Percentiles rank a stretch among this genome's conserved stretches.
Conservation (phyloP, 2,888 invertebrate species). For the Zhuqinia jingwanae region DNA sequence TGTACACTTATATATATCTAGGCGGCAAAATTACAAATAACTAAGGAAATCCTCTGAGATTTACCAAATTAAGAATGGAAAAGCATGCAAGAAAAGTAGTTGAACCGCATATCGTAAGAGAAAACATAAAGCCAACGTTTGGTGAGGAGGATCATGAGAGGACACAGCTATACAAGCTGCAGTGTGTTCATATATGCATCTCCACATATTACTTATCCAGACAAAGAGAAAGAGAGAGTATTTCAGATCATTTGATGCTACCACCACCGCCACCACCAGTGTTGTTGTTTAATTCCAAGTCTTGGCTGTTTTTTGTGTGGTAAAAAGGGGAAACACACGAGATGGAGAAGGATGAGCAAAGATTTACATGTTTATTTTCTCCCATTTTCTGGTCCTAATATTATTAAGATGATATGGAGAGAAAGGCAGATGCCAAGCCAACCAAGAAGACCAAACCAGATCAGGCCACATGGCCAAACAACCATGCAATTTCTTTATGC, state of each 20-base stretch:
- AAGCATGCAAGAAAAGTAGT: conserved; percentile 1
- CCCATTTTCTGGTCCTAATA: conserved; percentile 29
- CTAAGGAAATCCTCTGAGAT: conserved; percentile 49
- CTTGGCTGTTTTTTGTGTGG: conserved; percentile 7
- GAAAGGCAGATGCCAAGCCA: conserved; percentile 47
- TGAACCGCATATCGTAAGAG: not conserved
- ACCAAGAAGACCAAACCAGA: not conserved
- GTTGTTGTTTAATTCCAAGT: conserved; percentile 10
- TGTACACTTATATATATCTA: no score
- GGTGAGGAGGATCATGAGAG: not conserved
- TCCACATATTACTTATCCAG: no score
- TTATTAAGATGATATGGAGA: conserved; percentile 59
- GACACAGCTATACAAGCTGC: not conserved
- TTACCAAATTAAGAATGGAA: conserved; percentile 57
- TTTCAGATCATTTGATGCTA: conserved; percentile 26
- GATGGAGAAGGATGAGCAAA: conserved; percentile 18
- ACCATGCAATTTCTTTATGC: not conserved
- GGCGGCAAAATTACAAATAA: conserved; percentile 39
- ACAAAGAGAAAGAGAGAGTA: not conserved
- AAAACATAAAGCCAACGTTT: no score
- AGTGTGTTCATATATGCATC: not conserved
- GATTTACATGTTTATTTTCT: not conserved
- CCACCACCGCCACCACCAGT: not conserved
- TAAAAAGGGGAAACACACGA: conserved; percentile 8
- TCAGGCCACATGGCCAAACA: conserved; percentile 20